Evolutionary conservation across 1,140 invertebrate genomes (phyloP).

Genomic region (Lucilia sericata): DNA sequence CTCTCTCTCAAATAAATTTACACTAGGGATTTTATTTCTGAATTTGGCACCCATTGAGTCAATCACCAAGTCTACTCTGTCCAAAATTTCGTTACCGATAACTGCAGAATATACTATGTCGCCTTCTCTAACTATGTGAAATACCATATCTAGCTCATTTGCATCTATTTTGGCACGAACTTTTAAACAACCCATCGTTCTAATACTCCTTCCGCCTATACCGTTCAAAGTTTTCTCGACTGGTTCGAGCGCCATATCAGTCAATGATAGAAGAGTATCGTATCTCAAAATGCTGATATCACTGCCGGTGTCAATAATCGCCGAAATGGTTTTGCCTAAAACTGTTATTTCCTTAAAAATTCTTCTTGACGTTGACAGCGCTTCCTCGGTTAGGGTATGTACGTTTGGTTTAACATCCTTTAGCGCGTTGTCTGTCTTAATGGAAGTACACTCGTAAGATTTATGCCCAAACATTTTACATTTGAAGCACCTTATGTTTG

Average conservation of each 20-base stretch:
- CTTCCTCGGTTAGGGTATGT: background rate
- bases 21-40: background rate
- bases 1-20: background rate
- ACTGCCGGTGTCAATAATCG: background rate
- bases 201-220: constrained; percentile 18
- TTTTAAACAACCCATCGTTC: background rate
- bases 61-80: background rate
- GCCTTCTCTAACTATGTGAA: background rate
- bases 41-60: background rate
- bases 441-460: background rate
- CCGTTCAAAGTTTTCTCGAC: background rate
- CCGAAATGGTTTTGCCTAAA: background rate
- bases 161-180: background rate
- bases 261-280: background rate
- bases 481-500: constrained; percentile 1
- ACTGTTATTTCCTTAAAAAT: background rate
- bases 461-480: constrained; percentile 16
- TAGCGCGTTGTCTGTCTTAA: background rate
- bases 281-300: background rate
- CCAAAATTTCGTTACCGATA: background rate
- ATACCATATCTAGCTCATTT: constrained; percentile 5
- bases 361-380: background rate
- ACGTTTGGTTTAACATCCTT: background rate
- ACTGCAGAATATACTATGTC: background rate
- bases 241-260: background rate